Evolutionary conservation across 2,888 invertebrate species (phyloP).

Genomic region (Leptinotarsa juncta): DNA sequence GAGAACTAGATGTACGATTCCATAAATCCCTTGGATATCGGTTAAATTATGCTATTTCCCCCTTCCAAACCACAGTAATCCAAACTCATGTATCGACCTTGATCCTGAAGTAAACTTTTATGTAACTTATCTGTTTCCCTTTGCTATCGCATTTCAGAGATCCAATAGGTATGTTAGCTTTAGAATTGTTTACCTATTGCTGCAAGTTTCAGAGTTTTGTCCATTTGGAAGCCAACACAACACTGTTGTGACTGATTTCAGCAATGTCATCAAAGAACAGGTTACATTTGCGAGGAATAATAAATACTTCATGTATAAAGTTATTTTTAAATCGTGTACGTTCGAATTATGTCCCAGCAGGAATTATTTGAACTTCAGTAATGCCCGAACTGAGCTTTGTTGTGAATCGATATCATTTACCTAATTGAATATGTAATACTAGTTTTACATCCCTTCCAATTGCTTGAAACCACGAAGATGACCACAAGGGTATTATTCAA

Average conservation of each 20-base stretch:
- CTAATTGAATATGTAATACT: background rate
- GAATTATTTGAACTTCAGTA: no score
- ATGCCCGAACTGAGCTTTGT: no score
- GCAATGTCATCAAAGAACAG: background rate
- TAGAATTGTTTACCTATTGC: constrained; percentile 43
- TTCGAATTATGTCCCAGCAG: no score
- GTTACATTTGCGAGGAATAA: no score
- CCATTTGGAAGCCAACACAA: constrained; percentile 30
- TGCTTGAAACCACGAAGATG: background rate
- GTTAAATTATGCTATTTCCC: background rate
- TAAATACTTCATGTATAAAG: no score
- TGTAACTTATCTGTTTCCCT: constrained; percentile 60
- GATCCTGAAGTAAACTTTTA: constrained; percentile 49
- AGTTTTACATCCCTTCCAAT: background rate
- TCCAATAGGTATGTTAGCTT: constrained; percentile 66
- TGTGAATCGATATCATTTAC: background rate
- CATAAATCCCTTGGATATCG: background rate
- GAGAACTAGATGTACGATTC: no score
- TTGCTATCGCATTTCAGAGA: constrained; percentile 66
- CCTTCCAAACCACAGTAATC: background rate
- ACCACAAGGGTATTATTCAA: background rate
- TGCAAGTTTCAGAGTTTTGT: constrained; percentile 40
- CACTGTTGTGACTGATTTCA: background rate
- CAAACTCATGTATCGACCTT: constrained; percentile 37
- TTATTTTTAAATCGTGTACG: no score